Evolutionary conservation across 2,113 vertebrate species (phyloP), one percentile per base, ranked within the genome.

Genomic region (Cnemophilus loriae): DNA sequence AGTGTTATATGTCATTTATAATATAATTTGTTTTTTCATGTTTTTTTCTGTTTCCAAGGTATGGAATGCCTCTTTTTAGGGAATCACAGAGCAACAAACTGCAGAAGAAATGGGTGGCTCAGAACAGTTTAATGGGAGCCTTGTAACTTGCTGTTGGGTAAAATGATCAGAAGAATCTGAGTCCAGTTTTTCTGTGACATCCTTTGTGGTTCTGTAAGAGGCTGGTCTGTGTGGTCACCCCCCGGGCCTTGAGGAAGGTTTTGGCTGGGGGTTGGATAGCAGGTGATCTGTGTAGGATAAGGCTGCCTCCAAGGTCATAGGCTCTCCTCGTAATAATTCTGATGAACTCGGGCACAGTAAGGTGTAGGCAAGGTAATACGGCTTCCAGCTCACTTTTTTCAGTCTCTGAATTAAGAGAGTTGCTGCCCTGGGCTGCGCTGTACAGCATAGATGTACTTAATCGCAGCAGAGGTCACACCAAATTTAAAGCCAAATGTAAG

Each of bases 331-430:
- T 37, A 46, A 37, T 35, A 21, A 39, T 16, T 24, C 11, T 33
- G 7, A 37, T 52, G 35, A 76, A 22, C 22, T 49, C 0, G 0
- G 21, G 22, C 10, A 11, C 16, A 49, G 19, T 7, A 3, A 23
- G 35, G 6, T 28, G 30, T 12, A 61, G 55, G 42, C 24, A 76
- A 59, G 27, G 23, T 44, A 24, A 32, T 18, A 4, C 27, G 69
- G 41, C 33, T 63, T 42, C 47, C 39, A 71, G 26, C 7, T 49
- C 44, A 19, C 26, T 39, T 21, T 18, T 33, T 52, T 19, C n/a
- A 41, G 59, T 28, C n/a, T 80, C 32, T 65, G 28, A 46, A 16
- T 46, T 9, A 33, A 21, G 26, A 27, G 22, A 35, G 10, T n/a
- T 65, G 44, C 35, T 87, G 24, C 59, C 33, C n/a, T 47, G 44